Evolutionary conservation across 2,888 invertebrate species (phyloP), one percentile per base, ranked within the genome.

Genomic region (Noctua janthina): DNA sequence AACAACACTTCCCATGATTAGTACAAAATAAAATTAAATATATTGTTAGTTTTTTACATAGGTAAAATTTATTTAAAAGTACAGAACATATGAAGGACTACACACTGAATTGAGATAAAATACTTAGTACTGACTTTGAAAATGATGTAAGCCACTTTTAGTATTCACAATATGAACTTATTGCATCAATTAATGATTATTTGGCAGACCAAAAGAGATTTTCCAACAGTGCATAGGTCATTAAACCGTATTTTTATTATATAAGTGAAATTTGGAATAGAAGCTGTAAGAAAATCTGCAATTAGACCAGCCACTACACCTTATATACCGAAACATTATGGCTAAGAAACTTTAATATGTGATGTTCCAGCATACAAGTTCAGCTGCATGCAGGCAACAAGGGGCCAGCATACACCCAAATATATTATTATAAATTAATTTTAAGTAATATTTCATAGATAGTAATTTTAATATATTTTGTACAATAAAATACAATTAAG

Each of bases 401-500:
- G 90, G 93, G 93, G 96, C 96, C 96, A 95, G 96, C 96, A 96
- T 95, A 96, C 97, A 96, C 95, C 96, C 96, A 96, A 96, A 95
- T 96, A 95, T 95, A 95, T 95, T 86, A 87, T 84, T 89, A 89
- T 89, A 94, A 95, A 95, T 96, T 95, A 95, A 92, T 93, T 95
- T 96, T 96, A 96, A 96, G 96, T 95, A 95, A 94, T 96, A 96
- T 95, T 96, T 96, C 93, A 96, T 96, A 96, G 96, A 96, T 96
- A 96, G 95, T 97, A 96, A 95, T 96, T 95, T 96, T 97, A 97
- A 97, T 97, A 97, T 97, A 97, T 97, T 97, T 98, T 97, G 97
- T 98, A 98, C 97, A 97, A 97, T 97, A 97, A 97, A 97, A 97
- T 97, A 96, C 96, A 97, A 97, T 97, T 97, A 97, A 97, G 97